phyloP scores from a whole-genome alignment of 2,888 invertebrate species.

The Orthosia incerta region DNA sequence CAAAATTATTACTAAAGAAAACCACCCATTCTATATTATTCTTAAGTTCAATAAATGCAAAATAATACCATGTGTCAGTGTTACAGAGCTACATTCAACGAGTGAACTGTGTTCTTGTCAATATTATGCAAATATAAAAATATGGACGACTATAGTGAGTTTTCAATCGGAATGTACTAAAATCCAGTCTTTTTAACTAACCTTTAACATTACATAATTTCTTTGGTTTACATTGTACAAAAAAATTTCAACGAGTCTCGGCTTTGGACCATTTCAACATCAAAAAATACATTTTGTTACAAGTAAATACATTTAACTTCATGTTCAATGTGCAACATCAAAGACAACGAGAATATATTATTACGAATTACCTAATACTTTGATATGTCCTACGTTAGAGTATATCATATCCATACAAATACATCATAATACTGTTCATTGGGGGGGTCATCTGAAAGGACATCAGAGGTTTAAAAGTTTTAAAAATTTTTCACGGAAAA shows the following conservation, averaged over 20 bases:
- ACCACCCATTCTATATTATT: constrained; percentile 69
- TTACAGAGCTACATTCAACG: constrained; percentile 62
- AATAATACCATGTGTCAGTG: constrained; percentile 65
- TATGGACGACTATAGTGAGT: constrained; percentile 67
- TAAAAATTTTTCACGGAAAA: too few relatives aligned
- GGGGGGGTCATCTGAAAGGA: constrained; percentile 62
- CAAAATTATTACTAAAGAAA: constrained; percentile 61
- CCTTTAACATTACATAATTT: constrained; percentile 68
- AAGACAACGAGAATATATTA: constrained; percentile 67
- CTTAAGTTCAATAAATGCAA: constrained; percentile 72
- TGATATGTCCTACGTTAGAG: constrained; percentile 69
- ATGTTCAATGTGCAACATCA: constrained; percentile 68
- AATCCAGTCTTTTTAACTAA: constrained; percentile 73
- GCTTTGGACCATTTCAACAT: constrained; percentile 74
- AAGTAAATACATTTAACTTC: constrained; percentile 67
- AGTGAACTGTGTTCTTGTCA: constrained; percentile 60
- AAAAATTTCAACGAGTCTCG: constrained; percentile 61
- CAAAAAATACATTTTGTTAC: constrained; percentile 74
- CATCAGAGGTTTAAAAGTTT: constrained; percentile 60
- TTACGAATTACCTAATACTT: constrained; percentile 63
- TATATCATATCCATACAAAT: constrained; percentile 63
- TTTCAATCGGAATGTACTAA: constrained; percentile 70
- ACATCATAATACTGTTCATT: constrained; percentile 64
- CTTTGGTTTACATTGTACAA: constrained; percentile 66
- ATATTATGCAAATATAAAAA: constrained; percentile 71